Evolutionary conservation across 1,140 invertebrate genomes (phyloP).

Genomic region (Melipona quadrifasciata): DNA sequence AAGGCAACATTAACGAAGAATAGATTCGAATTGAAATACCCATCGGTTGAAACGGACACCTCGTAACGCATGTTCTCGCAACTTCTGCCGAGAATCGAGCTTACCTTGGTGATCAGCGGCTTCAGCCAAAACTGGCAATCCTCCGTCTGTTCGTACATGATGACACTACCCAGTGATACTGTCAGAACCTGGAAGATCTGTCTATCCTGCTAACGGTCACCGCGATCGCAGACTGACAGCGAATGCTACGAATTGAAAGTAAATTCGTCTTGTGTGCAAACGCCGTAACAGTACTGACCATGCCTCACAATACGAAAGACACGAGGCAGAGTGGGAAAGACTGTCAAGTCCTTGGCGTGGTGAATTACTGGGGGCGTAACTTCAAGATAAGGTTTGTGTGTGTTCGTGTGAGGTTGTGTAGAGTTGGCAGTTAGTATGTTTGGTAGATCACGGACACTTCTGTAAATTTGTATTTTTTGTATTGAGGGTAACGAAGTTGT

Average conservation of each 20-base stretch:
- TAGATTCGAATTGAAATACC: slow-evolving; percentile 44
- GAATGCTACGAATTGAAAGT: neutral
- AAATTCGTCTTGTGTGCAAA: neutral
- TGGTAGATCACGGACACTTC: too few species aligned
- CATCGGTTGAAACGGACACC: neutral
- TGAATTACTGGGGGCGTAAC: too few species aligned
- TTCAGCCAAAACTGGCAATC: neutral
- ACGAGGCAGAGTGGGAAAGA: neutral
- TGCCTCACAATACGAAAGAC: neutral
- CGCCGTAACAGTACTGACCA: neutral
- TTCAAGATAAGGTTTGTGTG: too few species aligned
- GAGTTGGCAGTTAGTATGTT: too few species aligned
- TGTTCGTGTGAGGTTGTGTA: too few species aligned
- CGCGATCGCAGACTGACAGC: neutral
- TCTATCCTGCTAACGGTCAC: neutral
- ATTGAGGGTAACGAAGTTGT: too few species aligned
- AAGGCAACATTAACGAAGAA: slow-evolving; percentile 21
- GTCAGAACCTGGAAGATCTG: neutral
- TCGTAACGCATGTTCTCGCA: slow-evolving; percentile 17
- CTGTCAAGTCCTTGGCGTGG: too few species aligned
- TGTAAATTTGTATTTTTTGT: too few species aligned
- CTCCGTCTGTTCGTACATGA: neutral
- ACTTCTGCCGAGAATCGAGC: neutral
- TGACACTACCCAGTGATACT: neutral
- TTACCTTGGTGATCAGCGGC: neutral